These are phyloP conservation scores for Rhamnusium bicolor DNA, from an alignment of 2,888 invertebrate species.

Conservation along the genomic window DNA sequence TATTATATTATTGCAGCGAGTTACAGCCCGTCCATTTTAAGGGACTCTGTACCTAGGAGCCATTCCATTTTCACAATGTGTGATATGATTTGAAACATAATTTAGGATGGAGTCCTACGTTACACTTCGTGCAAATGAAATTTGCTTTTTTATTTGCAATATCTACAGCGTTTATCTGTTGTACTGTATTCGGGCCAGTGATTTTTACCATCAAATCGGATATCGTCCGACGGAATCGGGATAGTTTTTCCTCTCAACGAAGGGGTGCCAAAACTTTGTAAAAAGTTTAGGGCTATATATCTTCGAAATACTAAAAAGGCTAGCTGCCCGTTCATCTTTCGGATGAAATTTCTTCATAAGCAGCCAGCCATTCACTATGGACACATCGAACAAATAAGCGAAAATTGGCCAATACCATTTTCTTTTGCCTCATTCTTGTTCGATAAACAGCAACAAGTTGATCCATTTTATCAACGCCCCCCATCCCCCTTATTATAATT, in stretches of 20 bases:
- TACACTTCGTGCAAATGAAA: background rate
- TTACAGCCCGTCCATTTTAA: too few species aligned
- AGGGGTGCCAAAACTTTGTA: background rate
- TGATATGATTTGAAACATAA: background rate
- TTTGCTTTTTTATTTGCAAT: background rate
- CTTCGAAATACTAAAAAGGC: background rate
- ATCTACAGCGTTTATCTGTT: background rate
- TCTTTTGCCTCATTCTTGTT: constrained; percentile 10
- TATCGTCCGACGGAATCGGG: background rate
- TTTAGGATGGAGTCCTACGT: background rate
- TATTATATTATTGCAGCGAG: too few species aligned
- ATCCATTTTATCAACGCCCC: constrained; percentile 15
- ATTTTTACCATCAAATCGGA: background rate
- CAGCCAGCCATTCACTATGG: background rate
- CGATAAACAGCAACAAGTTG: constrained; percentile 1
- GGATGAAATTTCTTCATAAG: constrained; percentile 18
- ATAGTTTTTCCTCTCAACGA: background rate
- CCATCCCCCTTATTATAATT: background rate
- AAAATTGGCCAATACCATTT: constrained; percentile 29
- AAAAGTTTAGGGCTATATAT: background rate
- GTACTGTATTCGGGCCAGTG: background rate
- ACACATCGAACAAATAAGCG: constrained; percentile 19
- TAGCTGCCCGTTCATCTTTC: background rate
- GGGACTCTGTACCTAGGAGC: too few species aligned
- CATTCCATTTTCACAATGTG: too few species aligned